A percentile compares a stretch with the other conserved stretches of the same genome.
Conservation (phyloP, 1,140 invertebrate species). For the Drosophila obscura region DNA sequence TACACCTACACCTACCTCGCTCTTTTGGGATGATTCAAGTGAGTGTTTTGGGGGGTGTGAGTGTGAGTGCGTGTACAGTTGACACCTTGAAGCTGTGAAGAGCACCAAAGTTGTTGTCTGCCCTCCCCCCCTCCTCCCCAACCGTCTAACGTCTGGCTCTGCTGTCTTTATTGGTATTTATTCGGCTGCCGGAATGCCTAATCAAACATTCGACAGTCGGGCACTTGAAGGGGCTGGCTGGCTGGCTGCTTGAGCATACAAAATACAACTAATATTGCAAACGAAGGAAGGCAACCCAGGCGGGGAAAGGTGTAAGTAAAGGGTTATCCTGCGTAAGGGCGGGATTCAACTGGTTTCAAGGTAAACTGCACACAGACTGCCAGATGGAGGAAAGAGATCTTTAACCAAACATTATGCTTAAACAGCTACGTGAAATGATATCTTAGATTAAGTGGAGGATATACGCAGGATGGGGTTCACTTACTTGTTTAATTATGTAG, state of each 20-base stretch:
- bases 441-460: too few relatives aligned
- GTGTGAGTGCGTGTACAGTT: slow-evolving; percentile 72
- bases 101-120: slow-evolving; percentile 9
- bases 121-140: slow-evolving; percentile 2
- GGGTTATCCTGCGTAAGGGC: too few relatives aligned
- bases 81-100: slow-evolving; percentile 63
- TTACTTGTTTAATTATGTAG: too few relatives aligned
- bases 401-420: too few relatives aligned
- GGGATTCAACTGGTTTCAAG: too few relatives aligned
- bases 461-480: too few relatives aligned
- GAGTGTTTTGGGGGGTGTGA: slow-evolving; percentile 17
- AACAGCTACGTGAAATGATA: too few relatives aligned
- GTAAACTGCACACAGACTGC: too few relatives aligned
- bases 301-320: too few relatives aligned
- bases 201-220: slow-evolving; percentile 58
- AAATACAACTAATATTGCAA: slow-evolving; percentile 49
- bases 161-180: slow-evolving; percentile 74
- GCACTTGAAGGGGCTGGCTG: slow-evolving; percentile 42
- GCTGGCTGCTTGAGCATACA: slow-evolving; percentile 21
- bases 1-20: not conserved
- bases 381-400: too few relatives aligned
- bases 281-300: not conserved
- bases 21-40: slow-evolving; percentile 47
- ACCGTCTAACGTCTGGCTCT: slow-evolving; percentile 12
- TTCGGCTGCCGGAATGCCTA: slow-evolving; percentile 73